Percentiles rank a stretch among this genome's conserved stretches.
phyloP scores from a whole-genome alignment of 2,888 invertebrate species.

The Mechanitis messenoides region DNA sequence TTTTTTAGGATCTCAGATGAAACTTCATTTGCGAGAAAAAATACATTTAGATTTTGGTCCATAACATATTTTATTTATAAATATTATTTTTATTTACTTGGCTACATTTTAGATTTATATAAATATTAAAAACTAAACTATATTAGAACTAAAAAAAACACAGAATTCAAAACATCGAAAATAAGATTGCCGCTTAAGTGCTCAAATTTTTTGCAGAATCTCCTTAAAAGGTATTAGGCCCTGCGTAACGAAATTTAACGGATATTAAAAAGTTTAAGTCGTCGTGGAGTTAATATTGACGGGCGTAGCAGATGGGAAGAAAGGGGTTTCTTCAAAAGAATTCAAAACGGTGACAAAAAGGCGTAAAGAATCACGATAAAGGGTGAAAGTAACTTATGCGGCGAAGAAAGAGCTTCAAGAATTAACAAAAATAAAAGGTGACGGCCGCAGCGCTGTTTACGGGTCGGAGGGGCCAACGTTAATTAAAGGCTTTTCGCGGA shows the following conservation, averaged over 20 bases:
- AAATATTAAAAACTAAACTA: conserved; percentile 5
- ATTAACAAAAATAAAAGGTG: conserved; percentile 77
- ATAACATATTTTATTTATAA: background rate
- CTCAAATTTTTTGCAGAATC: conserved; percentile 38
- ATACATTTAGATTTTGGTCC: conserved; percentile 1
- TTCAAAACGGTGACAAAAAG: conserved; percentile 76
- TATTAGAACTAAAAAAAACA: conserved; percentile 2
- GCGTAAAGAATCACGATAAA: conserved; percentile 72
- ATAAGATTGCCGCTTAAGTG: conserved; percentile 35
- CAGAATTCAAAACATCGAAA: background rate
- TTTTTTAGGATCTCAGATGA: conserved; percentile 36
- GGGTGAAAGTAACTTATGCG: conserved; percentile 75
- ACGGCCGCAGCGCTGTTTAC: conserved; percentile 70
- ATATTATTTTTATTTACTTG: too few species aligned
- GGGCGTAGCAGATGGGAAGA: conserved; percentile 75
- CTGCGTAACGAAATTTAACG: conserved; percentile 74
- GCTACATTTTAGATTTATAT: background rate
- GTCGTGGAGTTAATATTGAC: conserved; percentile 75
- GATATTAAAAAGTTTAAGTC: conserved; percentile 77
- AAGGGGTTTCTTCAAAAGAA: conserved; percentile 71
- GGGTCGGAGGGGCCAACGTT: conserved; percentile 64
- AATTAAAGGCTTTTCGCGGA: conserved; percentile 75
- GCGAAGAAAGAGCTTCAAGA: conserved; percentile 70
- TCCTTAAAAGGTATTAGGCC: conserved; percentile 61
- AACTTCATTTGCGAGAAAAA: conserved; percentile 25